Percentiles rank a stretch among this genome's conserved stretches.
phyloP scores from a whole-genome alignment of 2,797 vertebrate genomes.

The Holocentrus rufus region DNA sequence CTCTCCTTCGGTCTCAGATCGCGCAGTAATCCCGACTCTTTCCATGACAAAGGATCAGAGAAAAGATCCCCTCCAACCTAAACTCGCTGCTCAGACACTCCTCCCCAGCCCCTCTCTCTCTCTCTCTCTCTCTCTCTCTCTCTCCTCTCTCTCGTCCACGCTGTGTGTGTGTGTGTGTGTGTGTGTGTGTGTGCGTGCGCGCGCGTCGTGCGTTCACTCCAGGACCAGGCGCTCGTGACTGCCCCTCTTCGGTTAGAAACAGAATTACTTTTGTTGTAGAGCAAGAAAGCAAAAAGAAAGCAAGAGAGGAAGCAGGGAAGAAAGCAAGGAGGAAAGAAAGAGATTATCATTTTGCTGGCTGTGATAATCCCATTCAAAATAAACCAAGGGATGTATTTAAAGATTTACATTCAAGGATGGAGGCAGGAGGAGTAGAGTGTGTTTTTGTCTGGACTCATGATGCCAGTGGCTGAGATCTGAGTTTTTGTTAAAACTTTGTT shows the following conservation, averaged over 20 bases:
- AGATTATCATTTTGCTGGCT: neutral
- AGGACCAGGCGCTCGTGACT: constrained; percentile 38
- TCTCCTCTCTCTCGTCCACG: neutral
- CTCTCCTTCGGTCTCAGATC: constrained; percentile 31
- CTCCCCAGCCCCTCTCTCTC: constrained; percentile 34
- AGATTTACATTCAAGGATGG: too few relatives aligned
- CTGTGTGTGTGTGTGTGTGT: neutral
- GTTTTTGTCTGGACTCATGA: too few relatives aligned
- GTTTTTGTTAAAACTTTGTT: too few relatives aligned
- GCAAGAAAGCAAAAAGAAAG: neutral
- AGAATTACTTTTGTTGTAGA: too few relatives aligned
- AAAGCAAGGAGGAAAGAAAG: neutral
- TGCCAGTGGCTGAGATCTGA: too few relatives aligned
- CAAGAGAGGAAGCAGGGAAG: neutral
- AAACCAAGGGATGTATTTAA: too few relatives aligned
- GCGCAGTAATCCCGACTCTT: constrained; percentile 60
- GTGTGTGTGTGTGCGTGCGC: neutral
- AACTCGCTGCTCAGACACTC: constrained; percentile 61
- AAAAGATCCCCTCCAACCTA: constrained; percentile 70
- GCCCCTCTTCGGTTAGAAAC: too few relatives aligned
- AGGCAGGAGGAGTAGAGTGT: too few relatives aligned
- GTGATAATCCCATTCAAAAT: too few relatives aligned
- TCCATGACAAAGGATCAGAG: constrained; percentile 79
- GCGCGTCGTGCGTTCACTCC: constrained; percentile 2
- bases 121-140: neutral